Evolutionary conservation across 2,888 invertebrate species (phyloP), one percentile per base, ranked within the genome.

Genomic region (Aromia moschata): DNA sequence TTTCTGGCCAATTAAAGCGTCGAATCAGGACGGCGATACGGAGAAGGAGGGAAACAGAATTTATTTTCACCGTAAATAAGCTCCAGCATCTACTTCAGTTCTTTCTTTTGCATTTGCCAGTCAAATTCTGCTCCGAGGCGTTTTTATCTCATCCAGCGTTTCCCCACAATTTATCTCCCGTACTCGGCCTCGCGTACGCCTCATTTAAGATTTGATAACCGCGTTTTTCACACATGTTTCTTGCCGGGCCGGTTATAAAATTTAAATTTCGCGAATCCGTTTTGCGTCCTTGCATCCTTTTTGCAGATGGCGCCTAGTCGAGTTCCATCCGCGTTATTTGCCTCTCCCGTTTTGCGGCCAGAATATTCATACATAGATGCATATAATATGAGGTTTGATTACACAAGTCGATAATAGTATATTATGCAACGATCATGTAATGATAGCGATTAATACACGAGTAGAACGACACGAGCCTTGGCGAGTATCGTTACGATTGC

Each of bases 131-230:
- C 33, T 33, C 33, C 33, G n/a, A 2, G 5, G 33, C 33, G 25
- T 11, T 33, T n/a, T 33, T 33, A 33, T 33, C 33, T 11, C 33
- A 33, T 33, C n/a, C 33, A 11, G 33, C 14, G 20, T 43, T 43
- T 25, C 9, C n/a, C 14, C 20, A 14, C 25, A 43, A 43, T 43
- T 43, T 43, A 43, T 43, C 11, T 43, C 14, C 17, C 25, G 12
- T 14, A 20, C 25, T 43, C 25, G 20, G 20, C 43, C 12, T 43
- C 25, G 25, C 43, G 25, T 18, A 43, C 11, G 43, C 20, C 25
- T 25, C 25, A 43, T 43, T 43, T 43, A 43, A 43, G 43, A 43
- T 43, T 43, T 25, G 43, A 43, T 43, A 43, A 43, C 43, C 25
- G 20, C 43, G 25, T 25, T 43, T 43, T 43, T 25, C 43, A 25